Conservation (phyloP, 2,797 vertebrate genomes). For the Pseudomugil gertrudae region DNA sequence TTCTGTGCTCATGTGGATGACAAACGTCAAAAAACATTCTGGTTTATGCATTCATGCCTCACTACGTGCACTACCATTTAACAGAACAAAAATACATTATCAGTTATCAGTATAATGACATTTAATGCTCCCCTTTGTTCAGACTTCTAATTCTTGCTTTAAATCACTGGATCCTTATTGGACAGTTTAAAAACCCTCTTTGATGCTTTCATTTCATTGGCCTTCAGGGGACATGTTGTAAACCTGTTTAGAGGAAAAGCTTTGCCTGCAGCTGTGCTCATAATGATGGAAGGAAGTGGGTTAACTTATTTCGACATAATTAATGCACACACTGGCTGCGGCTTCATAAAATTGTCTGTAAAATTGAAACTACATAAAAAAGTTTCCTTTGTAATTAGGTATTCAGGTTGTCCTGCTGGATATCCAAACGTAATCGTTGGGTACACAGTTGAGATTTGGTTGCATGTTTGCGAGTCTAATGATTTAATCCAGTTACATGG, state of each 20-base stretch:
- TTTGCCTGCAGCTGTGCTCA: background rate
- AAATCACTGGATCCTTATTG: conserved; percentile 20
- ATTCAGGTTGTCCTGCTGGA: background rate
- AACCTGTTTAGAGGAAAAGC: conserved; percentile 16
- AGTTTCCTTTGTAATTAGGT: background rate
- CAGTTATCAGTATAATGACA: conserved; percentile 24
- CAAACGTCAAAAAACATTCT: background rate
- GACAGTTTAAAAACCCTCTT: conserved; percentile 44
- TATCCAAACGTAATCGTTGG: background rate
- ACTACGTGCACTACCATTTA: background rate
- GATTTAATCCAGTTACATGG: background rate
- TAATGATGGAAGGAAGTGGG: too few species aligned
- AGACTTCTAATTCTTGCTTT: conserved; percentile 23
- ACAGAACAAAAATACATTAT: conserved; percentile 13
- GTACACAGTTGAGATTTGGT: background rate
- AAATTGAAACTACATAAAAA: background rate
- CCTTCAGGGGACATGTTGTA: conserved; percentile 18
- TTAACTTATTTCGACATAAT: too few species aligned
- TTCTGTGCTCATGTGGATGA: background rate
- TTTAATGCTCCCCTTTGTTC: conserved; percentile 28
- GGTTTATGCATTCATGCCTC: background rate
- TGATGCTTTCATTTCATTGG: conserved; percentile 40
- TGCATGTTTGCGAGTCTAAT: background rate
- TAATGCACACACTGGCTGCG: background rate
- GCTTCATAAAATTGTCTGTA: background rate